Conservation (phyloP, 2,797 vertebrate genomes). For the Squalus acanthias region DNA sequence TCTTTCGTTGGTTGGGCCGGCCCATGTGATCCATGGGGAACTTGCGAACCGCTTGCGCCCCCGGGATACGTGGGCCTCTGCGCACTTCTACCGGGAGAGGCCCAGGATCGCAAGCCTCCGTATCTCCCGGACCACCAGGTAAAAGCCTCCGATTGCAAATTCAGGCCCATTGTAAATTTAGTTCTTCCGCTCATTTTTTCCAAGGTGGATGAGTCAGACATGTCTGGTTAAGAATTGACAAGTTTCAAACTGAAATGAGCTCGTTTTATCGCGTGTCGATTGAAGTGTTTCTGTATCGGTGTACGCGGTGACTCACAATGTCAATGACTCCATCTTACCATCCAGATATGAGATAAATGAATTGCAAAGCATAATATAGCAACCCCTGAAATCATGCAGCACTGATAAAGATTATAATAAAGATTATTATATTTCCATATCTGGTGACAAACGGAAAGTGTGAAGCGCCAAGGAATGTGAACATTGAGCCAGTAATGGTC, state of each 20-base stretch:
- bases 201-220: not conserved
- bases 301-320: not conserved
- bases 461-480: not conserved
- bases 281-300: not conserved
- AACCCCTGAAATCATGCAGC: not conserved
- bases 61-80: too few species aligned
- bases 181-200: not conserved
- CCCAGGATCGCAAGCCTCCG: too few species aligned
- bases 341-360: not conserved
- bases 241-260: too few species aligned
- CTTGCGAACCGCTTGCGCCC: too few species aligned
- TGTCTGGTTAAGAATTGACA: not conserved
- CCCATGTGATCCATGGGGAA: too few species aligned
- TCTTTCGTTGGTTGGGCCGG: too few species aligned
- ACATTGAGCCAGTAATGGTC: not conserved
- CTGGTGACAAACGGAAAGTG: not conserved
- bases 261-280: not conserved
- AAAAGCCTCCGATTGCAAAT: too few species aligned
- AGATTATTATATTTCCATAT: not conserved
- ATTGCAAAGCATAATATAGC: not conserved
- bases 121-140: too few species aligned
- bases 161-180: too few species aligned
- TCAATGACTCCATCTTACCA: not conserved
- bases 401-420: not conserved
- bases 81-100: too few species aligned